These are phyloP conservation scores for Trachymyrmex cornetzi DNA, from an alignment of 1,140 invertebrate genomes.

Conservation along the genomic window DNA sequence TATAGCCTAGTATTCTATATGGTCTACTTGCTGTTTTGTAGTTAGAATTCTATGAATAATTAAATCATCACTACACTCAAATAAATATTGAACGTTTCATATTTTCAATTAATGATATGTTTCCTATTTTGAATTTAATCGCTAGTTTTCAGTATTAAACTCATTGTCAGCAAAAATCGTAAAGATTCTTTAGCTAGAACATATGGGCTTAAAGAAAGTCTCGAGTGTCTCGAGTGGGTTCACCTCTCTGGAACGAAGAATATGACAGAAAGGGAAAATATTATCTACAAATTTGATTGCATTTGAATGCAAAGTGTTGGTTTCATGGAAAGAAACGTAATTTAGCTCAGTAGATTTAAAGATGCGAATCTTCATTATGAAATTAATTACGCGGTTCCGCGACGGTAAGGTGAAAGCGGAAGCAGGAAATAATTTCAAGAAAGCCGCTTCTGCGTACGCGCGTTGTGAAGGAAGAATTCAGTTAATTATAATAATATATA, in stretches of 20 bases:
- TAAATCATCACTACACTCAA: too few species aligned
- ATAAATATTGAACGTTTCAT: too few species aligned
- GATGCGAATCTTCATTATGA: conserved; percentile 65
- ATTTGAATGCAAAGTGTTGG: not conserved
- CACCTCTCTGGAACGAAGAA: not conserved
- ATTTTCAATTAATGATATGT: too few species aligned
- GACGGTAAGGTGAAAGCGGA: conserved; percentile 71
- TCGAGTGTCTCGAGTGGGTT: not conserved
- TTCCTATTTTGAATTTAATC: too few species aligned
- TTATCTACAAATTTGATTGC: not conserved
- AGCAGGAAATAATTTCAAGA: conserved; percentile 70
- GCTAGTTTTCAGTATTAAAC: too few species aligned
- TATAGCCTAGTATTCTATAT: too few species aligned
- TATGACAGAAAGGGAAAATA: not conserved
- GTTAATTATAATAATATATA: conserved; percentile 66
- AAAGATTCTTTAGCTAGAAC: too few species aligned
- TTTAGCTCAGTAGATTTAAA: conserved; percentile 34
- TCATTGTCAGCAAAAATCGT: too few species aligned
- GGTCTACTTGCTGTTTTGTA: too few species aligned
- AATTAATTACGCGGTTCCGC: conserved; percentile 72
- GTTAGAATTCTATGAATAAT: too few species aligned
- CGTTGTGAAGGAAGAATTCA: conserved; percentile 17
- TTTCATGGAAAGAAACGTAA: conserved; percentile 28
- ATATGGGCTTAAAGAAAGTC: not conserved
- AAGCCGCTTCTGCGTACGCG: conserved; percentile 53